Evolutionary conservation across 2,113 vertebrate species (phyloP).

Genomic region (Scomber colias): DNA sequence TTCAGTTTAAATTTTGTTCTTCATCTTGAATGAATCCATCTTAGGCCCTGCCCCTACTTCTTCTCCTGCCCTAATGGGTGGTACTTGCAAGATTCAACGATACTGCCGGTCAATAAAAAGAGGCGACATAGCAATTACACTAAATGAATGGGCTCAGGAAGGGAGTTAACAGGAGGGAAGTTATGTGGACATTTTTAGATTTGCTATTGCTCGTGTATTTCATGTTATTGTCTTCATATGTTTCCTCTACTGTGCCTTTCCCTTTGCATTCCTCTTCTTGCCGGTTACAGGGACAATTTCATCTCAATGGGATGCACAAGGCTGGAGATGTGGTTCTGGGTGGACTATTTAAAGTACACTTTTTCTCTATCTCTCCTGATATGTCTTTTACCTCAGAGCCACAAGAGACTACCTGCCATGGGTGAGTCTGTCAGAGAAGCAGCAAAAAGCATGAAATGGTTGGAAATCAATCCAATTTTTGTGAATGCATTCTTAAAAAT

Average conservation of each 20-base stretch:
- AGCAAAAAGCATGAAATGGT: background rate
- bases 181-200: no score
- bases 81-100: no score
- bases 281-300: slow-evolving; percentile 47
- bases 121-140: no score
- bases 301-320: slow-evolving; percentile 61
- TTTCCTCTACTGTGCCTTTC: background rate
- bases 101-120: no score
- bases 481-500: background rate
- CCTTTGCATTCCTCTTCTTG: slow-evolving; percentile 38
- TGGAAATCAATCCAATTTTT: background rate
- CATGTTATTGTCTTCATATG: background rate
- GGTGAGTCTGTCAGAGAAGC: slow-evolving; percentile 40
- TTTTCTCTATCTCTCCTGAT: slow-evolving; percentile 50
- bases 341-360: slow-evolving; percentile 60
- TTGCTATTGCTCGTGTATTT: background rate
- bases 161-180: no score
- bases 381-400: slow-evolving; percentile 55
- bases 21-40: background rate
- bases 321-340: slow-evolving; percentile 65
- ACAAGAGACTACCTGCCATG: slow-evolving; percentile 48
- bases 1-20: slow-evolving; percentile 59
- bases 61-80: no score
- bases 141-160: no score
- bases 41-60: no score